Percentiles rank a stretch among this genome's conserved stretches.
These are phyloP conservation scores for Tubulanus polymorphus DNA, from an alignment of 2,888 invertebrate species.

Conservation along the genomic window DNA sequence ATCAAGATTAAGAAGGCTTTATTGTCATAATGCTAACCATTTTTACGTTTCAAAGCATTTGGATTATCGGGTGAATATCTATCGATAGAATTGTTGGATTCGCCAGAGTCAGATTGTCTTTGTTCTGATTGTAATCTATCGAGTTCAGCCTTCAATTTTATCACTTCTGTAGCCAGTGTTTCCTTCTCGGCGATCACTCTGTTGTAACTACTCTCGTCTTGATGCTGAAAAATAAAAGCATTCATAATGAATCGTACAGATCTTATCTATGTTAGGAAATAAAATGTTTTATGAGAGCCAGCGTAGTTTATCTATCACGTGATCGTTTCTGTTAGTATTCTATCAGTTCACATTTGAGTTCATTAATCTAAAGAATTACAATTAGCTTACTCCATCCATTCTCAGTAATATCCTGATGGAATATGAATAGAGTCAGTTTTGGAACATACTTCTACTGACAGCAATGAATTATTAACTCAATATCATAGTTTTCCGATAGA, in stretches of 20 bases:
- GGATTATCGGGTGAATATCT: slow-evolving; percentile 39
- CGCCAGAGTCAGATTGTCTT: slow-evolving; percentile 7
- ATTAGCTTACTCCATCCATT: no score
- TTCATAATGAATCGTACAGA: background rate
- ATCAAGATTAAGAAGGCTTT: no score
- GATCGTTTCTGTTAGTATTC: no score
- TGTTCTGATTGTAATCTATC: slow-evolving; percentile 16
- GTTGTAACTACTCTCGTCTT: slow-evolving; percentile 29
- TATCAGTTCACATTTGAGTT: no score
- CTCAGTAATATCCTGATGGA: no score
- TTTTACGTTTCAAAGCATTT: slow-evolving; percentile 34
- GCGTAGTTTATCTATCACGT: no score
- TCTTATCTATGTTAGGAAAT: no score
- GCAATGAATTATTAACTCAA: no score
- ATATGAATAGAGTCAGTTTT: no score
- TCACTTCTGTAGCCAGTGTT: slow-evolving; percentile 38
- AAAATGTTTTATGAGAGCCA: no score
- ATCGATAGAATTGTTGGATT: slow-evolving; percentile 19
- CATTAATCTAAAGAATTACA: background rate
- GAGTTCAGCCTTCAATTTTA: slow-evolving; percentile 31
- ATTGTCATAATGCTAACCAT: slow-evolving; percentile 26
- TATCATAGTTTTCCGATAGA: no score
- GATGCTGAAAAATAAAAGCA: slow-evolving; percentile 4
- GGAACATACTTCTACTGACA: no score
- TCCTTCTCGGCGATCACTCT: slow-evolving; percentile 42